Evolutionary conservation across 2,888 invertebrate species (phyloP).

Genomic region (Amphipoea oculea): DNA sequence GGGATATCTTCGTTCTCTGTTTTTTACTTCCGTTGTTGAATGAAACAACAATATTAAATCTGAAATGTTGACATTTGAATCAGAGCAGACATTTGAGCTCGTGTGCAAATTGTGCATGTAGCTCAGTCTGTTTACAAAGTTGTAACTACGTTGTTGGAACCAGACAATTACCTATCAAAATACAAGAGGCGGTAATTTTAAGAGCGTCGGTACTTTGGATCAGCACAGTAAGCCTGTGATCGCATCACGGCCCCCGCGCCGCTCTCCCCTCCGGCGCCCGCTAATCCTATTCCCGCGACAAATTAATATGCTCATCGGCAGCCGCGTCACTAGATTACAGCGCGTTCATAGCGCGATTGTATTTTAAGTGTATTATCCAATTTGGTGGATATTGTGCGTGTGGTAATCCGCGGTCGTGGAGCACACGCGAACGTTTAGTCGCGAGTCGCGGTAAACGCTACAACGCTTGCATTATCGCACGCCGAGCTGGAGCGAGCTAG

Average conservation of each 20-base stretch:
- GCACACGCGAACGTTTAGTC: constrained; percentile 83
- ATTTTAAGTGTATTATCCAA: constrained; percentile 93
- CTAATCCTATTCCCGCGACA: constrained; percentile 89
- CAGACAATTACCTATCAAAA: constrained; percentile 65
- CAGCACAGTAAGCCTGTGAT: constrained; percentile 79
- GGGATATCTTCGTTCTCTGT: constrained; percentile 26
- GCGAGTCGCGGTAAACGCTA: constrained; percentile 78
- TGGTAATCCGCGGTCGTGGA: constrained; percentile 86
- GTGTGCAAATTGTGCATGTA: constrained; percentile 36
- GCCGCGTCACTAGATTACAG: constrained; percentile 89
- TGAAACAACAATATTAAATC: constrained; percentile 11
- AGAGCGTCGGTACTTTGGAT: constrained; percentile 75
- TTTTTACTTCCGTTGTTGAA: constrained; percentile 25
- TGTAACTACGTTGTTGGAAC: constrained; percentile 40
- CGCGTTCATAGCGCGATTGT: constrained; percentile 90
- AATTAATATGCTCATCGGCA: constrained; percentile 90
- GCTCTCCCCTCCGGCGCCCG: constrained; percentile 71
- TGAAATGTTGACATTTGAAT: constrained; percentile 34
- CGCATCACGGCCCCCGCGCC: constrained; percentile 74
- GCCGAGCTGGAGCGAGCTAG: constrained; percentile 84
- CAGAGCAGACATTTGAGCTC: constrained; percentile 24
- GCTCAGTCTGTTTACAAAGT: constrained; percentile 32
- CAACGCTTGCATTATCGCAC: constrained; percentile 84
- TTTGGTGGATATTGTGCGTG: constrained; percentile 91
- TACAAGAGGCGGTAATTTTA: constrained; percentile 75